Base-by-base conservation (phyloP, 2,113 vertebrate species). In the Excalfactoria chinensis region DNA sequence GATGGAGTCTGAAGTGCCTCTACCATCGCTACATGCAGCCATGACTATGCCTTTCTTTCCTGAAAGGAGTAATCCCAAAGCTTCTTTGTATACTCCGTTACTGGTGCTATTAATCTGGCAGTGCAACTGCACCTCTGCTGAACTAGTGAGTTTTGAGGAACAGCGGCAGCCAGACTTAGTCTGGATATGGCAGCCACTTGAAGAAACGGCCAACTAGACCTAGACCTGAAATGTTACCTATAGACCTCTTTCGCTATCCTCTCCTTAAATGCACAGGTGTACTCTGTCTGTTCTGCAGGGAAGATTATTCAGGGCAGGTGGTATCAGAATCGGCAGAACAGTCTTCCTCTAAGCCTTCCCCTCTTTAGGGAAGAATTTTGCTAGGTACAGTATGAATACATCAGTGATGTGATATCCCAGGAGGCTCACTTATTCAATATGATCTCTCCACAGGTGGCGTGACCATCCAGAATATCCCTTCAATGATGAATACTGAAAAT, bases 391-490 rank as follows among this genome's bases (percentile, higher is more conserved):
- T 10, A 41, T 6, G 43, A 16, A n/a, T 34, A n/a, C 7, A 55
- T 25, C 18, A 66, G 34, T 28, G 35, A 32, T 46, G 23, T 3
- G 32, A 28, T 35, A 64, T 32, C 15, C 66, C 55, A 58, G 40
- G 48, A 55, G 82, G 9, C 41, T 74, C 55, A 90, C 63, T 35
- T 60, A 35, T 93, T 82, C 49, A 46, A 74, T 95, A 59, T 95
- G 66, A 71, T 87, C 74, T 97, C n/a, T 84, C 93, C 78, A 72
- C 98, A 99, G 99, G 98, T 99, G 98, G 98, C 95, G 96, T 62
- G 98, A 99, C 81, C 99, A 99, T 95, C 99, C 98, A 1, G 99
- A 99, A 69, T 99, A 99, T 26, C 99, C 99, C 28, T 99, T 99
- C 93, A 97, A 94, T 17, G 99, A 99, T 7, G 98, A 99, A 73